Base-by-base conservation (phyloP, 2,888 invertebrate genomes). In the Perdita meconis region DNA sequence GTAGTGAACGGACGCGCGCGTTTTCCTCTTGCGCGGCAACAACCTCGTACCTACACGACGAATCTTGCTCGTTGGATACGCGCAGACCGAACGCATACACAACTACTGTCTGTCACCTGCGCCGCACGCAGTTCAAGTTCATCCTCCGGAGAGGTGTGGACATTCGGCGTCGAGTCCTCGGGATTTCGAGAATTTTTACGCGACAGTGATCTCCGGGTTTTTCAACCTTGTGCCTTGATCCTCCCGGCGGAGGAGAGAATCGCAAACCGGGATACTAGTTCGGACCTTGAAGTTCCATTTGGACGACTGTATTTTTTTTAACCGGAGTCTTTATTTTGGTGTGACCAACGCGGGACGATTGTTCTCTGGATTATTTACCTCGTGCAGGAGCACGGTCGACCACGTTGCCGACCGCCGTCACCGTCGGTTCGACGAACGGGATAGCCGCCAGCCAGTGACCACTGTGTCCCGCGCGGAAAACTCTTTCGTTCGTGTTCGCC, bases 1-100 rank as follows among this genome's bases (percentile, higher is more conserved):
- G 87, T 79, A 81, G 80, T 76, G 90, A 89, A 81, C 63, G 81
- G 89, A 90, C 84, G 87, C 84, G 75, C 34, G 69, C 19, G 56
- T 68, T 36, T 65, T 40, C 64, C 59, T 56, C 59, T 56, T 13
- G 8, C 59, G 51, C 61, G 56, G 19, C n/a, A n/a, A n/a, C n/a
- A n/a, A n/a, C n/a, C n/a, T n/a, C n/a, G 34, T 44, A 1, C 53
- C 64, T 16, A 64, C 38, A 10, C 19, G 16, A 16, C 44, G 53
- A 22, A 53, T 63, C 44, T n/a, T 34, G 26, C 47, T 55, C 64
- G 66, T 24, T n/a, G 44, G 56, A 66, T 66, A n/a, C 53, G 12
- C 34, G 30, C 57, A 55, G 36, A 42, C 12, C 56, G 10, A 38
- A 16, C 60, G 24, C 30, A n/a, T 42, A 22, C 51, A 44, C 66